Conservation (phyloP, 2,113 vertebrate genomes). For the Hoplias malabaricus region DNA sequence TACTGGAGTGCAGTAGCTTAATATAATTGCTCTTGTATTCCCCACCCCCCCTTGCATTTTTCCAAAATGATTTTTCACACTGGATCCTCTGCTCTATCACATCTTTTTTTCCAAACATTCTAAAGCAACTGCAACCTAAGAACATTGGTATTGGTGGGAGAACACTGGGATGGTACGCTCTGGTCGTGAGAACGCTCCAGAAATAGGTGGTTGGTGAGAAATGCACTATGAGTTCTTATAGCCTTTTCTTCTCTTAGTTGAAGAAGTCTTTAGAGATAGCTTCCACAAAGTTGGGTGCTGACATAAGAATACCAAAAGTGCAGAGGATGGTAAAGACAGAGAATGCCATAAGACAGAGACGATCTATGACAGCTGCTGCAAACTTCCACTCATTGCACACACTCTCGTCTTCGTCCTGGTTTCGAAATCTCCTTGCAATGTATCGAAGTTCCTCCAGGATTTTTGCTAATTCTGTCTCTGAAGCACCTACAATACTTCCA, state of each 20-base stretch:
- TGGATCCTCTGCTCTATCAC: too few relatives aligned
- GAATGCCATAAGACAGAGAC: constrained; percentile 95
- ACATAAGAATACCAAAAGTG: constrained; percentile 96
- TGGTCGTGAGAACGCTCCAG: not conserved
- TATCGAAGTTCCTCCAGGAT: constrained; percentile 93
- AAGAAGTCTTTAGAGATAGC: constrained; percentile 95
- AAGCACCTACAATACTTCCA: constrained; percentile 45
- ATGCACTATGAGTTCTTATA: not conserved
- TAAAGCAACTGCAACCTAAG: not conserved
- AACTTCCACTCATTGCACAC: constrained; percentile 96
- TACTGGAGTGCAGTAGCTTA: too few relatives aligned
- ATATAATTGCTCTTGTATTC: too few relatives aligned
- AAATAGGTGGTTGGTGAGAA: not conserved
- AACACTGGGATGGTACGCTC: not conserved
- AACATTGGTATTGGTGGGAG: not conserved
- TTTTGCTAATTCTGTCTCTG: constrained; percentile 75
- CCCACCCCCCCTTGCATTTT: too few relatives aligned
- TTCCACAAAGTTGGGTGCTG: constrained; percentile 94
- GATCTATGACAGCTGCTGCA: constrained; percentile 92
- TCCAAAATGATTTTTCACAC: too few relatives aligned
- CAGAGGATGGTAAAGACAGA: constrained; percentile 95
- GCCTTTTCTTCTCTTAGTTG: constrained; percentile 62
- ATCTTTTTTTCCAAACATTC: too few relatives aligned
- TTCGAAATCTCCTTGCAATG: constrained; percentile 86
- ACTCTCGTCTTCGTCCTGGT: constrained; percentile 85